A percentile compares a stretch with the other conserved stretches of the same genome.
These are phyloP conservation scores for Toxotes jaculatrix DNA, from an alignment of 2,113 vertebrate genomes.

Conservation along the genomic window DNA sequence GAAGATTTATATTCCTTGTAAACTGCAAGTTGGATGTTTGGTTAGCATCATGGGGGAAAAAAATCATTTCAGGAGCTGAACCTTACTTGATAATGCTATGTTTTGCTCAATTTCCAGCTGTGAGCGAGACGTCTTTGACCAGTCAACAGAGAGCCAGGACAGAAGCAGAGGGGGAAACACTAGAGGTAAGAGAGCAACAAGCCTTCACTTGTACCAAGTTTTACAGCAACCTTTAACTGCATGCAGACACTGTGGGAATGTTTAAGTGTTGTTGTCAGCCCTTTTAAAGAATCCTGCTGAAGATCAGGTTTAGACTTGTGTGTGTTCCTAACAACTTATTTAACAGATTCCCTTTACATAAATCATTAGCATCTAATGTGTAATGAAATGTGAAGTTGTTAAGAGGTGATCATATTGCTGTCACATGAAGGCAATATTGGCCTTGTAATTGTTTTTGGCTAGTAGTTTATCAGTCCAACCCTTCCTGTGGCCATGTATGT, in stretches of 20 bases:
- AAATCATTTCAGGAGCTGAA: background rate
- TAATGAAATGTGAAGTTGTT: too few relatives aligned
- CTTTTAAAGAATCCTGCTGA: background rate
- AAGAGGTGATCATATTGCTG: too few relatives aligned
- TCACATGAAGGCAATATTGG: too few relatives aligned
- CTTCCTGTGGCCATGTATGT: too few relatives aligned
- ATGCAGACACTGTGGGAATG: background rate
- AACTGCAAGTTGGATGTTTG: too few relatives aligned
- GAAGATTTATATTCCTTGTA: too few relatives aligned
- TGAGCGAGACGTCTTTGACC: conserved; percentile 61
- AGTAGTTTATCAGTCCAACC: too few relatives aligned
- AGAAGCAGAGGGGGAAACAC: conserved; percentile 48
- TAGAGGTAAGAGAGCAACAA: conserved; percentile 65
- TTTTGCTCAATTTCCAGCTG: conserved; percentile 54
- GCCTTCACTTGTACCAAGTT: background rate
- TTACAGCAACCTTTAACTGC: background rate
- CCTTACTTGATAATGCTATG: background rate
- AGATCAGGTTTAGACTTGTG: background rate
- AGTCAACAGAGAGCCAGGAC: conserved; percentile 45
- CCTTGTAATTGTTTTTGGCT: too few relatives aligned
- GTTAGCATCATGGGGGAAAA: too few relatives aligned
- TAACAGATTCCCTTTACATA: too few relatives aligned
- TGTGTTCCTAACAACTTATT: too few relatives aligned
- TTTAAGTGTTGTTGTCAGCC: background rate
- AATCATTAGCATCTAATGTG: too few relatives aligned